Percentiles rank a stretch among this genome's conserved stretches.
Evolutionary conservation across 2,113 vertebrate species (phyloP).

Genomic region (Varanus salvator): DNA sequence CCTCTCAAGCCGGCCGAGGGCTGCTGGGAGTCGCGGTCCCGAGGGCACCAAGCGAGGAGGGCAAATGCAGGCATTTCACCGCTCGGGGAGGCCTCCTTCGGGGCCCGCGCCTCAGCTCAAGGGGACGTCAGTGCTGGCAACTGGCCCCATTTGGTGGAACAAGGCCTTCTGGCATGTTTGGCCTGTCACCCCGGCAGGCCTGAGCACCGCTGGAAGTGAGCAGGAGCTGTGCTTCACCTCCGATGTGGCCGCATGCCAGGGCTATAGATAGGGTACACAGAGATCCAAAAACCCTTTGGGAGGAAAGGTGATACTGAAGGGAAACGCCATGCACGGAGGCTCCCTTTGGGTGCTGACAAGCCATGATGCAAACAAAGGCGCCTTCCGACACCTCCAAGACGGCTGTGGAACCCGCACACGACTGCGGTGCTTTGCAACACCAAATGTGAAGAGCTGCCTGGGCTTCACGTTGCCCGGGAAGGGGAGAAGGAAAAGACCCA

Average conservation of each 20-base stretch:
- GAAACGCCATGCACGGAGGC: background rate
- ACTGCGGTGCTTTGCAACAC: background rate
- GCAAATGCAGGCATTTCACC: no score
- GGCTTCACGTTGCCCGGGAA: background rate
- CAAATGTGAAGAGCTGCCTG: background rate
- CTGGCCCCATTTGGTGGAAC: background rate
- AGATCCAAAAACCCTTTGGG: background rate
- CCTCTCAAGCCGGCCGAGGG: no score
- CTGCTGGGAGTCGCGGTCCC: no score
- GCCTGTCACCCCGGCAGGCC: background rate
- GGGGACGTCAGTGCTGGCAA: background rate
- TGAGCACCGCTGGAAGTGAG: background rate
- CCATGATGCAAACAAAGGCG: background rate
- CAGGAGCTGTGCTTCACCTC: background rate
- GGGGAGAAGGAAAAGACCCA: no score
- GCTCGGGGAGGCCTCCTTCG: no score
- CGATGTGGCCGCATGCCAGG: background rate
- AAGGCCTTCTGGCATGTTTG: background rate
- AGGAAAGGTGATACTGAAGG: background rate
- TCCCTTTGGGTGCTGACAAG: background rate
- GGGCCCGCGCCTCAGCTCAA: background rate
- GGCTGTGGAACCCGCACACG: background rate
- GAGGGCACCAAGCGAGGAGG: no score
- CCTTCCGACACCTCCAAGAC: background rate
- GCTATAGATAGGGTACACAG: constrained; percentile 14